These are phyloP conservation scores for Micromussa lordhowensis DNA, from an alignment of 92 coral and sea anemone species.

Conservation along the genomic window DNA sequence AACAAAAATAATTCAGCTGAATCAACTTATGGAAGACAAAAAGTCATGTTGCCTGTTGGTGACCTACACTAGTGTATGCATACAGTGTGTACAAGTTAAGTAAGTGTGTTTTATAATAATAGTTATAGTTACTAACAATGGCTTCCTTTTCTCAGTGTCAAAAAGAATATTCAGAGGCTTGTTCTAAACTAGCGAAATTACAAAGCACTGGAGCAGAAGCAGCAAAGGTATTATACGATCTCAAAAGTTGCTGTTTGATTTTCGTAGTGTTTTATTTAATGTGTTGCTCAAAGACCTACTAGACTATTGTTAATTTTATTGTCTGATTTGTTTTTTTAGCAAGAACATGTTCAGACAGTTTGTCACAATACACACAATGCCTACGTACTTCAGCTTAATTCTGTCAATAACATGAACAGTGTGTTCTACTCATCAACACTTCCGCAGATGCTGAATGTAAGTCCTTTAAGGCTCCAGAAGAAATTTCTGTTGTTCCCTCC, in stretches of 20 bases:
- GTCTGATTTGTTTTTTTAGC: constrained; percentile 51
- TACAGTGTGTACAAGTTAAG: too few species aligned
- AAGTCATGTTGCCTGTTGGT: not conserved
- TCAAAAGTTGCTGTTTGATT: not conserved
- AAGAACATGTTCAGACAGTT: constrained; percentile 86
- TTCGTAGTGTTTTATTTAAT: not conserved
- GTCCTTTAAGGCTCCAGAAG: constrained; percentile 56
- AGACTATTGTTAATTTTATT: not conserved
- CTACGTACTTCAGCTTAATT: constrained; percentile 82
- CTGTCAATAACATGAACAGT: constrained; percentile 82
- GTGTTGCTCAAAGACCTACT: not conserved
- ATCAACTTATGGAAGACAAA: too few species aligned
- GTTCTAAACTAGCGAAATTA: constrained; percentile 60
- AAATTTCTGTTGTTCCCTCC: too few species aligned
- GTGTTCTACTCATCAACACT: constrained; percentile 82
- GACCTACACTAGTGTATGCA: not conserved
- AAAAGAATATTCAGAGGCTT: constrained; percentile 89
- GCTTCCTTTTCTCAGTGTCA: constrained; percentile 63
- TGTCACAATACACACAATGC: constrained; percentile 94
- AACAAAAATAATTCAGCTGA: too few species aligned
- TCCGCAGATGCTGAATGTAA: constrained; percentile 88
- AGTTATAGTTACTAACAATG: too few species aligned
- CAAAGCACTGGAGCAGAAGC: constrained; percentile 67
- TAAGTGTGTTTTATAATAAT: too few species aligned
- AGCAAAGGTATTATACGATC: constrained; percentile 49